Evolutionary conservation across 2,797 vertebrate species (phyloP).

Genomic region (Tolypeutes matacus): DNA sequence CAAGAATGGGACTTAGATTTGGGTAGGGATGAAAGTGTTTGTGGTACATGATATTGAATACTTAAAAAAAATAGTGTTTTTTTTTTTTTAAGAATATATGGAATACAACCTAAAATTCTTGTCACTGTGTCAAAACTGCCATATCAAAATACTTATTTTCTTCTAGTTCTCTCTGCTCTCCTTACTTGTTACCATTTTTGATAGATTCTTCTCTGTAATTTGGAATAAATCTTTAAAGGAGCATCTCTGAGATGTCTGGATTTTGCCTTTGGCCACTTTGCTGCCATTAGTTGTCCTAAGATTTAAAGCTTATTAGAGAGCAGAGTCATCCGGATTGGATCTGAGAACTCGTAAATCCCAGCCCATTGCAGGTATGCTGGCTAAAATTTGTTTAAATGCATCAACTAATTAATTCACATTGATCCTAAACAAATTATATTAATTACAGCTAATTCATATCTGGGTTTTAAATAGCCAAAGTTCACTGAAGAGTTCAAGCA

Average conservation of each 20-base stretch:
- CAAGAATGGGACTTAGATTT: not conserved
- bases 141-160: not conserved
- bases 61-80: not conserved
- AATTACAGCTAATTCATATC: not conserved
- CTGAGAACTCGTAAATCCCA: not conserved
- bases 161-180: constrained; percentile 21
- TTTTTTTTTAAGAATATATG: too few species aligned
- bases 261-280: not conserved
- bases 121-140: not conserved
- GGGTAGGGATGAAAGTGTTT: not conserved
- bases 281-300: not conserved
- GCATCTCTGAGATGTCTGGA: not conserved
- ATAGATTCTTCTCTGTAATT: not conserved
- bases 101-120: constrained; percentile 19
- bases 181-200: not conserved
- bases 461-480: constrained; percentile 33
- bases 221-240: not conserved
- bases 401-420: not conserved
- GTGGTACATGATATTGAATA: not conserved
- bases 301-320: not conserved
- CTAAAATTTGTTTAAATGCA: not conserved
- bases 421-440: not conserved
- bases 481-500: not conserved
- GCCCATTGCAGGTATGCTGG: not conserved
- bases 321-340: not conserved